Conservation (phyloP, 2,113 vertebrate species). For the Pheucticus melanocephalus region DNA sequence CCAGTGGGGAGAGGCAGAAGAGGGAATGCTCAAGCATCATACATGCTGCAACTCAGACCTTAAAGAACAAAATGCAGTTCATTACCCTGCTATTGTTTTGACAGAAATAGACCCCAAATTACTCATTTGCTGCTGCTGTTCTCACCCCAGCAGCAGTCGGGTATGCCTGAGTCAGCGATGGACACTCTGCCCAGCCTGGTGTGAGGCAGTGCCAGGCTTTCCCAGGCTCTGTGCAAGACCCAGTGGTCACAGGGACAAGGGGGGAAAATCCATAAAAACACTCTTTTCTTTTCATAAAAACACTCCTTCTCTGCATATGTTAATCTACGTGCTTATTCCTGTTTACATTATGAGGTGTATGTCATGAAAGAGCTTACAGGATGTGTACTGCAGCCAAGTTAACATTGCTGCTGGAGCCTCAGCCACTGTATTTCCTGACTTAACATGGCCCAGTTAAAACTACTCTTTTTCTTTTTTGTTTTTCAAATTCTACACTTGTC, state of each 20-base stretch:
- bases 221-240: not conserved
- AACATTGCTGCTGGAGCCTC: conserved; percentile 52
- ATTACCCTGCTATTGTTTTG: not conserved
- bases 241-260: not conserved
- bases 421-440: conserved; percentile 39
- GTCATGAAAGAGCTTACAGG: conserved; percentile 33
- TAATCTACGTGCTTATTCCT: conserved; percentile 16
- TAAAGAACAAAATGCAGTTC: not conserved
- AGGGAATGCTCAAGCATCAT: not conserved
- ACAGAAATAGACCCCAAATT: not conserved
- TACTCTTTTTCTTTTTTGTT: not conserved
- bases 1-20: not conserved
- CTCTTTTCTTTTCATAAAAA: not conserved
- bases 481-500: not conserved
- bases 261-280: not conserved
- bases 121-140: not conserved
- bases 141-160: not conserved
- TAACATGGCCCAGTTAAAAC: not conserved
- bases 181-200: rapidly evolving
- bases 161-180: rapidly evolving
- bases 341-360: conserved; percentile 27
- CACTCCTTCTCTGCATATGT: not conserved
- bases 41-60: not conserved
- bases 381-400: conserved; percentile 45
- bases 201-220: not conserved